Percentiles rank a stretch among this genome's conserved stretches.
These are phyloP conservation scores for Epinotia demarniana DNA, from an alignment of 2,888 invertebrate genomes.

Conservation along the genomic window DNA sequence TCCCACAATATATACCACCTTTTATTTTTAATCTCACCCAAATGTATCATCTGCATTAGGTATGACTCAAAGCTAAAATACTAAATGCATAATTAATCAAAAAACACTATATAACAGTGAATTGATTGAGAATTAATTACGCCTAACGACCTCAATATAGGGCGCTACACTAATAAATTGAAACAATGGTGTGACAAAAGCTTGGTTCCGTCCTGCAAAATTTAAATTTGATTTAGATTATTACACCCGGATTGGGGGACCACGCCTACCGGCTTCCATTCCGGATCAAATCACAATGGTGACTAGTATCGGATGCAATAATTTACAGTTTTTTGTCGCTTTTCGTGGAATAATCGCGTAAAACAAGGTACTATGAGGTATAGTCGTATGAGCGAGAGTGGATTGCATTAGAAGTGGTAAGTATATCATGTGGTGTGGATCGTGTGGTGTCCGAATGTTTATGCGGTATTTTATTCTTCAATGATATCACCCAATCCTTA, in stretches of 20 bases:
- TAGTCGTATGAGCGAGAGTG: too few relatives aligned
- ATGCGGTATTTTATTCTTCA: too few relatives aligned
- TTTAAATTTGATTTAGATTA: constrained; percentile 36
- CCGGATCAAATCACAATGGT: constrained; percentile 36
- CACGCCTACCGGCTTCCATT: constrained; percentile 27
- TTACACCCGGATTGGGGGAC: constrained; percentile 46
- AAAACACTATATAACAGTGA: not conserved
- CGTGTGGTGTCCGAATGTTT: too few relatives aligned
- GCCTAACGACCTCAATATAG: not conserved
- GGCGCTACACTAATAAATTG: not conserved
- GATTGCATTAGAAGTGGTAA: too few relatives aligned
- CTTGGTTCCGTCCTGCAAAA: constrained; percentile 38
- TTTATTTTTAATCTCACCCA: not conserved
- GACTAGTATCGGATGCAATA: constrained; percentile 13
- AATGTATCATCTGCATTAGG: not conserved
- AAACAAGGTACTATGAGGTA: not conserved
- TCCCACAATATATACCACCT: not conserved
- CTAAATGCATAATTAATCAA: not conserved
- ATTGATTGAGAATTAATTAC: constrained; percentile 18
- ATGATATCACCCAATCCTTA: too few relatives aligned
- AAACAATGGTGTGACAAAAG: not conserved
- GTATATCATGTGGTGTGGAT: too few relatives aligned
- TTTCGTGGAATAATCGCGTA: not conserved
- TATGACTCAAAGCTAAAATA: not conserved
- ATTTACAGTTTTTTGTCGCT: constrained; percentile 22